A percentile compares a stretch with the other conserved stretches of the same genome.
Conservation (phyloP, 1,140 invertebrate species). For the Drosophila takahashii region DNA sequence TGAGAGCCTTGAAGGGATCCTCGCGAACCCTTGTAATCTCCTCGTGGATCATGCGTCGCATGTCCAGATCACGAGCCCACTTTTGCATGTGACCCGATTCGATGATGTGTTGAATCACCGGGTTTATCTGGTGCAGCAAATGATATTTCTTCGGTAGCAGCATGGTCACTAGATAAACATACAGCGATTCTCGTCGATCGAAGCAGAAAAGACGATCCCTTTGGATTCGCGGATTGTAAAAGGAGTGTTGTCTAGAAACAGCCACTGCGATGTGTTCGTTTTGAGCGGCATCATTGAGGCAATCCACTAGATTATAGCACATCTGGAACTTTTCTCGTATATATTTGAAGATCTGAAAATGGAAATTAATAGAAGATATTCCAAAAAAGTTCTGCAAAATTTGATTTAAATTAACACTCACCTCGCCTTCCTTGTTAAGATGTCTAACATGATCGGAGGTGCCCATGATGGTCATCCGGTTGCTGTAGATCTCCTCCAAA, state of each 20-base stretch:
- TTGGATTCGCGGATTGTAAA: slow-evolving; percentile 74
- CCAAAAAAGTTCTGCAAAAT: background rate
- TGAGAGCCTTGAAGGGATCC: slow-evolving; percentile 65
- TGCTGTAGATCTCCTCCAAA: slow-evolving; percentile 64
- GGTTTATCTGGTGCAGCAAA: slow-evolving; percentile 75
- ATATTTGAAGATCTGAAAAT: slow-evolving; percentile 71
- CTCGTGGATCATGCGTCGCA: slow-evolving; percentile 70
- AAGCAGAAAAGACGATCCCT: slow-evolving; percentile 70
- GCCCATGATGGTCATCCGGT: slow-evolving; percentile 75
- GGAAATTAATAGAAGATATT: too few relatives aligned
- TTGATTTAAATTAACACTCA: slow-evolving; percentile 6
- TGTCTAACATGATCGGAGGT: slow-evolving; percentile 75
- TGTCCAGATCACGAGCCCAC: slow-evolving; percentile 75
- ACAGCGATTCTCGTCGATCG: slow-evolving; percentile 72
- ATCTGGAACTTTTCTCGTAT: slow-evolving; percentile 78
- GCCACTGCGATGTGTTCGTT: slow-evolving; percentile 69
- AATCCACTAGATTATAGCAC: slow-evolving; percentile 79
- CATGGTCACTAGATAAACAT: slow-evolving; percentile 76
- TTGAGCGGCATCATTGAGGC: slow-evolving; percentile 64
- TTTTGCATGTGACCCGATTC: slow-evolving; percentile 83
- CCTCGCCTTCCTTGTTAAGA: slow-evolving; percentile 76
- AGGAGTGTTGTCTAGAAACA: slow-evolving; percentile 75
- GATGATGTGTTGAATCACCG: slow-evolving; percentile 74
- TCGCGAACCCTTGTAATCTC: slow-evolving; percentile 59
- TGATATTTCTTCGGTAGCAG: slow-evolving; percentile 78